phyloP scores from a whole-genome alignment of 2,113 vertebrate species.

The Nannobrachium achirus region DNA sequence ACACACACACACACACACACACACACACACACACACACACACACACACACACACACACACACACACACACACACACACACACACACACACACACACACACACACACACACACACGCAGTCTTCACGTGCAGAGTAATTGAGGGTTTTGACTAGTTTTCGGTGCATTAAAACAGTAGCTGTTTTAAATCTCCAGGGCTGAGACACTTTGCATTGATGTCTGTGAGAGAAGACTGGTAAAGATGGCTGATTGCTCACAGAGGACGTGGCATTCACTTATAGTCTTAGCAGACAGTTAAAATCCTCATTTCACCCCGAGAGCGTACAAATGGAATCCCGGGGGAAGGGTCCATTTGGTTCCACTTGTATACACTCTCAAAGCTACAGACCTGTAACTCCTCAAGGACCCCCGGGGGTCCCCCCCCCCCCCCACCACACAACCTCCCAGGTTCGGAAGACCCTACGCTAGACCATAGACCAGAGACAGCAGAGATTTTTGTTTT shows the following conservation, averaged over 20 bases:
- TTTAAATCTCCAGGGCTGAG: slow-evolving; percentile 75
- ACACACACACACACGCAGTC: slow-evolving; percentile 56
- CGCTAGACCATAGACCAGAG: too few species aligned
- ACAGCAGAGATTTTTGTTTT: too few species aligned
- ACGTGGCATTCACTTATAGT: slow-evolving; percentile 67
- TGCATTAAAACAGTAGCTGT: slow-evolving; percentile 77
- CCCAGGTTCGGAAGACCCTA: too few species aligned
- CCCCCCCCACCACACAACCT: too few species aligned
- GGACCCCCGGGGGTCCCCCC: too few species aligned
- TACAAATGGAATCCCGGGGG: too few species aligned
- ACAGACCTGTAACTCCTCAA: too few species aligned
- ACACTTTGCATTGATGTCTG: slow-evolving; percentile 74
- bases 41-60: slow-evolving; percentile 30
- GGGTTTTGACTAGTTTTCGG: slow-evolving; percentile 76
- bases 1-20: slow-evolving; percentile 63
- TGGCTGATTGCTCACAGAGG: slow-evolving; percentile 74
- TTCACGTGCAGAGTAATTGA: slow-evolving; percentile 76
- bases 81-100: slow-evolving; percentile 34
- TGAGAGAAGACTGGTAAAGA: slow-evolving; percentile 65
- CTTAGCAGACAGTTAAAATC: slow-evolving; percentile 61
- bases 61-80: slow-evolving; percentile 27
- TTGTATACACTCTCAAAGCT: too few species aligned
- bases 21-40: slow-evolving; percentile 62
- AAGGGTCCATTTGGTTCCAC: too few species aligned
- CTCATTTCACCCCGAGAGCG: not conserved